Base-by-base conservation (phyloP, 2,888 invertebrate species). In the Nomada fabriciana region DNA sequence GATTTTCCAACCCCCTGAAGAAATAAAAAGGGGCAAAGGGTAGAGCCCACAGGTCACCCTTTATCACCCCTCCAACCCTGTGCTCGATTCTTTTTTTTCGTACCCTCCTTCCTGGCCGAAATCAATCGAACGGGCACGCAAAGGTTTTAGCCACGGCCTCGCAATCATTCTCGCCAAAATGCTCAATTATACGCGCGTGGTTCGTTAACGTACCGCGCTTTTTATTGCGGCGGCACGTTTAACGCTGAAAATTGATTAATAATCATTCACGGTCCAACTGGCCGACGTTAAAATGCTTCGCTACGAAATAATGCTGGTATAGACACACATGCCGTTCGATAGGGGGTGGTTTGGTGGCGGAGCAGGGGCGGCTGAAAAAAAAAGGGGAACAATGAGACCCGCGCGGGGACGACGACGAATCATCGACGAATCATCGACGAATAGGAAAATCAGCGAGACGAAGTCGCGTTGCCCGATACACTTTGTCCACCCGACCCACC, bases 181-280 rank as follows among this genome's bases (percentile, higher is more conserved):
- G 85, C 86, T 89, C 88, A 88, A 90, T 90, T 89, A 89, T 88
- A 86, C 85, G 82, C 85, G 86, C 87, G 83, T 80, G 87, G 89
- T 90, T 88, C 88, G 87, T 89, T 89, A 88, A 85, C 89, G 88
- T 79, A 82, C 84, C 82, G 64, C 82, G 85, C 86, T 90, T 91
- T 90, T 90, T 90, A 89, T 88, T 83, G 83, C 84, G 82, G 79
- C 77, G 83, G 76, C 80, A 82, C 85, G 87, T 88, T 90, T 86
- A 90, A 90, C 86, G 86, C 80, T 83, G 84, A 76, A 89, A 91
- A 91, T 90, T 89, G 91, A 90, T 91, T 91, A 88, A 91, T 91
- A 89, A 89, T 91, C 89, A 89, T 90, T 88, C 86, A 86, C 85
- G 86, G 83, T 80, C 82, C 77, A 82, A 79, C 83, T 90, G 87